Evolutionary conservation across 2,888 invertebrate species (phyloP).

Genomic region (Apantesis nais): DNA sequence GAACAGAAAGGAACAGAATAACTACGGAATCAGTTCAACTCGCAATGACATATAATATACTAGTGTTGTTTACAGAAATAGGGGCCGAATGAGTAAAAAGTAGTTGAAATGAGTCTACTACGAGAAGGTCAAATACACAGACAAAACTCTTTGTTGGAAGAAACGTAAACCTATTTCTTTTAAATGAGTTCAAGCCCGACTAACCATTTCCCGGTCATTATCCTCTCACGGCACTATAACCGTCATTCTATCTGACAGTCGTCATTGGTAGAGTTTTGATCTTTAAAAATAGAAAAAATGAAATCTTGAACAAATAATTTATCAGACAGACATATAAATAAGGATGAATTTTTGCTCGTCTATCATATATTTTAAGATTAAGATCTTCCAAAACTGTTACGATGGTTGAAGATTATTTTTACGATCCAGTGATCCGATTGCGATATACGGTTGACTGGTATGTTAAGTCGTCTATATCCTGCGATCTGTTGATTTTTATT

Average conservation of each 20-base stretch:
- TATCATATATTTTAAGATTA: no score
- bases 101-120: not conserved
- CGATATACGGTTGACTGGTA: no score
- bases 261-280: no score
- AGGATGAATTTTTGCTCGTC: no score
- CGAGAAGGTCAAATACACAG: not conserved
- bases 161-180: not conserved
- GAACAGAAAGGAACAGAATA: not conserved
- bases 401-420: no score
- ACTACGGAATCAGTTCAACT: not conserved
- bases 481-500: not conserved
- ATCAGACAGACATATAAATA: no score
- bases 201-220: not conserved
- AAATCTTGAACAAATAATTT: no score
- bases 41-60: not conserved
- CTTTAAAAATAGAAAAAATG: no score
- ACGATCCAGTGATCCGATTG: no score
- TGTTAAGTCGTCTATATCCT: not conserved
- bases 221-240: not conserved
- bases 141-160: not conserved
- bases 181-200: not conserved
- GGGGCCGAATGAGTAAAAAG: not conserved
- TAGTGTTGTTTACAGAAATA: not conserved
- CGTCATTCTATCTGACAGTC: no score
- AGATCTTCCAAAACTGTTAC: no score